Percentiles rank a stretch among this genome's conserved stretches.
phyloP scores from a whole-genome alignment of 2,797 vertebrate genomes.

The Lophotriccus pileatus region DNA sequence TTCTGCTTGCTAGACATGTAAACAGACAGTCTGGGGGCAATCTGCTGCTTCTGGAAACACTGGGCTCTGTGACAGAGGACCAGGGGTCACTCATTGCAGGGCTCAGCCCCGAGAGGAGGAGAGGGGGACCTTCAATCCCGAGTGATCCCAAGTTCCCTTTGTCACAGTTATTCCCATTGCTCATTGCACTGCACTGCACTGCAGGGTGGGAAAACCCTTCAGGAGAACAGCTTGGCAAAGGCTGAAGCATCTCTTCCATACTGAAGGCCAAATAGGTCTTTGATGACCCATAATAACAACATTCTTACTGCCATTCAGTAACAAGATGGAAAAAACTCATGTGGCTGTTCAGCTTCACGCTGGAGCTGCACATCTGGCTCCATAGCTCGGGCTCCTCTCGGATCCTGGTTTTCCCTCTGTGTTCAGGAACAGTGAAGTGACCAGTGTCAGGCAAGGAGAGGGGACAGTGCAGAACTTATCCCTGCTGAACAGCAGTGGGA shows the following conservation, averaged over 20 bases:
- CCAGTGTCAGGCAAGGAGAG: background rate
- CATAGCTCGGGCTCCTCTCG: rapidly evolving
- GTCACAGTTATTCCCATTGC: background rate
- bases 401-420: background rate
- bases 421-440: background rate
- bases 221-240: background rate
- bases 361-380: background rate
- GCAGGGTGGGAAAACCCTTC: background rate
- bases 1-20: background rate
- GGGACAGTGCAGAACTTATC: background rate
- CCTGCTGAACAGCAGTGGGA: background rate
- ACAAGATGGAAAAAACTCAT: background rate
- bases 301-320: background rate
- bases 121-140: background rate
- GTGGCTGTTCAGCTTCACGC: background rate
- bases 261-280: background rate
- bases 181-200: background rate
- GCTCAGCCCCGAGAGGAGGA: background rate
- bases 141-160: background rate
- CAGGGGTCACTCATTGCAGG: background rate
- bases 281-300: background rate
- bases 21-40: background rate
- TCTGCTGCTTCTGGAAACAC: background rate
- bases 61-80: background rate
- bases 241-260: background rate